phyloP scores from a whole-genome alignment of 2,113 vertebrate species.

The Macrotus californicus region DNA sequence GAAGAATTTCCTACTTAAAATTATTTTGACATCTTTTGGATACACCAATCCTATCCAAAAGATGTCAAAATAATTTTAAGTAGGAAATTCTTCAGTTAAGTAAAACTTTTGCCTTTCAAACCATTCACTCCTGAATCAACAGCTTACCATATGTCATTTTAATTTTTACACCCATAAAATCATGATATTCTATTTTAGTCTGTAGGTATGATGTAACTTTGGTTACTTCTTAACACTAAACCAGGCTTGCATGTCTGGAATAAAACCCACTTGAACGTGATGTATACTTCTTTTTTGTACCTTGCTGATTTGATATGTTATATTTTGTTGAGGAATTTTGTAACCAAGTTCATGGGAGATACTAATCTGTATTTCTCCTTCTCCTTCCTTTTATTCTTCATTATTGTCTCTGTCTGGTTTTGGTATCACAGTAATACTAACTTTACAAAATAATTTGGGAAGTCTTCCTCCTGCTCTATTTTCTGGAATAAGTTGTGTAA shows the following conservation, averaged over 20 bases:
- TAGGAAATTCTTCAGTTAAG: not conserved
- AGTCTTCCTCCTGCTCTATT: not conserved
- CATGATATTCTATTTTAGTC: not conserved
- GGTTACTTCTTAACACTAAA: not conserved
- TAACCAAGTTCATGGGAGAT: not conserved
- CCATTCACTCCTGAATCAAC: not conserved
- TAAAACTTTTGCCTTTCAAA: not conserved
- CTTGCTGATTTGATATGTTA: not conserved
- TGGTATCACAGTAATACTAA: not conserved
- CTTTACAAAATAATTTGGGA: not conserved
- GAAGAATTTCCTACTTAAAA: not conserved
- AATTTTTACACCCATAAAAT: not conserved
- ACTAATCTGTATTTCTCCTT: not conserved
- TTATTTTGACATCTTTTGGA: not conserved
- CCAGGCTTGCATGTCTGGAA: not conserved
- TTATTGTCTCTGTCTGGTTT: not conserved
- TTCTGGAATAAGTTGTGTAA: not conserved
- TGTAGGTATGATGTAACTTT: not conserved
- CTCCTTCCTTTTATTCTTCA: not conserved
- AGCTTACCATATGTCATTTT: not conserved
- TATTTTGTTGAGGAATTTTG: not conserved
- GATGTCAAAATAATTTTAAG: not conserved
- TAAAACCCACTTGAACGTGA: not conserved
- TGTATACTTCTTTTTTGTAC: not conserved
- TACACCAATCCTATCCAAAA: too few species aligned